Evolutionary conservation across 2,113 vertebrate species (phyloP).

Genomic region (Bungarus multicinctus): DNA sequence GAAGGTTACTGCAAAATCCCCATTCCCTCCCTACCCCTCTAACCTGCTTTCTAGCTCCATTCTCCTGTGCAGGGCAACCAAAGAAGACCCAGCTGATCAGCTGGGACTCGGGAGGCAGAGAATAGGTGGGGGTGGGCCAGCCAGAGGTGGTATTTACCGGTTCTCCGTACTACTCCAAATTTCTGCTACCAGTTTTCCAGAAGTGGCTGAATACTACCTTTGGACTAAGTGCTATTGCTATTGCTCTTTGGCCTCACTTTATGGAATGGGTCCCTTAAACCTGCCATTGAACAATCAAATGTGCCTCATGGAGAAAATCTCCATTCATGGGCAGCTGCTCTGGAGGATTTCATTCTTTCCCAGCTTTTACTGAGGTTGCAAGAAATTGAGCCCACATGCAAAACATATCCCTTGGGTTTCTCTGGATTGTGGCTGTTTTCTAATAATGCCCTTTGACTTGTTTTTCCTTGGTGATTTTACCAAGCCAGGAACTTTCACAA

Average conservation of each 20-base stretch:
- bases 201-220: not conserved
- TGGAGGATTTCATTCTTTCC: not conserved
- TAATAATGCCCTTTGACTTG: not conserved
- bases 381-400: not conserved
- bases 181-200: too few relatives aligned
- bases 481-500: not conserved
- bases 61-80: too few relatives aligned
- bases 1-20: too few relatives aligned
- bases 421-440: not conserved
- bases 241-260: not conserved
- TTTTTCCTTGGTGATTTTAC: not conserved
- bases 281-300: not conserved
- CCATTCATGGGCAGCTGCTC: not conserved
- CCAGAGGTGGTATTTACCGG: too few relatives aligned
- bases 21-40: too few relatives aligned
- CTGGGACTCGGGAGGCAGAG: too few relatives aligned
- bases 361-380: not conserved
- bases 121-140: too few relatives aligned
- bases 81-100: too few relatives aligned
- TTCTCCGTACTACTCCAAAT: too few relatives aligned
- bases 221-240: not conserved
- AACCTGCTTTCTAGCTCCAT: too few relatives aligned
- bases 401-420: not conserved
- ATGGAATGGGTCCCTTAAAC: not conserved
- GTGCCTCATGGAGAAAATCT: not conserved